Evolutionary conservation across 2,888 invertebrate genomes (phyloP), one percentile per base, ranked within the genome.

Genomic region (Zelleria hepariella): DNA sequence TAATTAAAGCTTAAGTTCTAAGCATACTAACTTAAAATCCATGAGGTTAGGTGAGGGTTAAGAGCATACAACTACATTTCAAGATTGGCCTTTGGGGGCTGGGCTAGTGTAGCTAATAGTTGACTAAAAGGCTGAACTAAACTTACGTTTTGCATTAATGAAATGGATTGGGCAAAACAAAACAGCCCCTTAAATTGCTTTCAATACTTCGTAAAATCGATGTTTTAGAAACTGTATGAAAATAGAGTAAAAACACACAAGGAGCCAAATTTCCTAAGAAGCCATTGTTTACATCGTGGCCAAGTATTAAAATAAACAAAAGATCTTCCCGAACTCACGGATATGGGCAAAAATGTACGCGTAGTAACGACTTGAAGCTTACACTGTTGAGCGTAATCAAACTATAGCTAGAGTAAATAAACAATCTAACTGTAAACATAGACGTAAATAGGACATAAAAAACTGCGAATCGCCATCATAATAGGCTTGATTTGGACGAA

Each of bases 371-470:
- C 23, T 15, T 47, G 57, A 21, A 7, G 15, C 48, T 8, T 24
- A 49, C n/a, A 49, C 23, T 24, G n/a, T 55, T 26, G 24, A 18
- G 21, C 20, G n/a, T 32, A n/a, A 18, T 32, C 53, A 53, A 53
- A 24, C 25, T 25, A 24, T 18, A 32, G 47, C 68, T 67, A 66
- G 76, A 69, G 84, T 86, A 87, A 86, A 87, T 86, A 87, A 87
- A 87, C 87, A 87, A 78, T 77, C 66, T 71, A 68, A 70, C 74
- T 80, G 83, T 86, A 86, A 86, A 87, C 88, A 86, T 68, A 68
- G 70, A 70, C 78, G 77, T 75, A 74, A 77, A 77, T 73, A 71
- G 76, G 78, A 76, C 80, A 78, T 80, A 76, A 81, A 77, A 77
- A 60, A 73, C 74, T 69, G 70, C 72, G 70, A 77, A 75, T 78